Conservation (phyloP, 2,113 vertebrate species). For the Propithecus coquereli region DNA sequence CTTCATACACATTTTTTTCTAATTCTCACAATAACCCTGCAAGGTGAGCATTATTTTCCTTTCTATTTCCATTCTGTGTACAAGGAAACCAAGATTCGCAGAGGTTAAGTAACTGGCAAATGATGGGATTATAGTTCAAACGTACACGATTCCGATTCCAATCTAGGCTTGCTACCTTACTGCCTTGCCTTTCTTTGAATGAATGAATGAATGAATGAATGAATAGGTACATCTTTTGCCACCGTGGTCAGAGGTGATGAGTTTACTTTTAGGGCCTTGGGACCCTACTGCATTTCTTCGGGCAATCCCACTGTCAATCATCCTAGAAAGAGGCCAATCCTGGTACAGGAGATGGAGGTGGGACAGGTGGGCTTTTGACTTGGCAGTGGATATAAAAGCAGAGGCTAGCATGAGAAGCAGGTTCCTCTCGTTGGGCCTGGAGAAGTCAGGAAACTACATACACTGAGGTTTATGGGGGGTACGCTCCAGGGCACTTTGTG, state of each 20-base stretch:
- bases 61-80: background rate
- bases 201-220: background rate
- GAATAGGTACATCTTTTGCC: background rate
- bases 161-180: background rate
- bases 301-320: background rate
- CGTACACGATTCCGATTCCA: background rate
- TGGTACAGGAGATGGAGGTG: background rate
- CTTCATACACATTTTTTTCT: background rate
- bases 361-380: background rate
- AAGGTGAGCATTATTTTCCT: background rate
- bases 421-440: background rate
- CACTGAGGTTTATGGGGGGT: accelerated
- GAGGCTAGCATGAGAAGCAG: background rate
- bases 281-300: background rate
- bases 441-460: background rate
- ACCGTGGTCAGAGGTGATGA: background rate
- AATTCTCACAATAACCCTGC: background rate
- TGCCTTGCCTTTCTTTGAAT: background rate
- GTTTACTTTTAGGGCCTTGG: background rate
- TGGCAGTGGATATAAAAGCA: background rate
- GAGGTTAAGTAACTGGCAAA: background rate
- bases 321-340: background rate
- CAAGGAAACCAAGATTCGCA: background rate
- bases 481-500: background rate
- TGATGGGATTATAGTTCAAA: background rate